A percentile compares a stretch with the other conserved stretches of the same genome.
These are phyloP conservation scores for Onychomys leucogaster DNA, from an alignment of 2,797 vertebrate genomes.

Conservation along the genomic window DNA sequence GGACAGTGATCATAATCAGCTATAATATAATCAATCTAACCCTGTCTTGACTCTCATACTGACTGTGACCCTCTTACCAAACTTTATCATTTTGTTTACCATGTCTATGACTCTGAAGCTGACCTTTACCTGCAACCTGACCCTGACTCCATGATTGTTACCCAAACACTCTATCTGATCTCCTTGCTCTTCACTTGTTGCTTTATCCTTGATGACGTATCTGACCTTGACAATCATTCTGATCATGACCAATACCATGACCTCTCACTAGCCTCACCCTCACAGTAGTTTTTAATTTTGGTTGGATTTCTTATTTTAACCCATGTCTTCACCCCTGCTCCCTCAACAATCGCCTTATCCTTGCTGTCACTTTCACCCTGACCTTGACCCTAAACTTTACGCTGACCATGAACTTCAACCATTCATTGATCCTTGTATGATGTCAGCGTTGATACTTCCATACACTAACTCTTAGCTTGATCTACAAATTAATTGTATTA, in stretches of 20 bases:
- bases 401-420: neutral
- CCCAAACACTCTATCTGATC: neutral
- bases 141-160: neutral
- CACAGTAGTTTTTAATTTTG: neutral
- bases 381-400: neutral
- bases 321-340: neutral
- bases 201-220: neutral
- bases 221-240: neutral
- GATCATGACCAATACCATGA: no score
- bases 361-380: neutral
- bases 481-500: neutral
- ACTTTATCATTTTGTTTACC: neutral
- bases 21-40: neutral
- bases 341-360: neutral
- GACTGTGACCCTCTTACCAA: neutral
- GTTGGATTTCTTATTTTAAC: neutral
- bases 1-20: neutral
- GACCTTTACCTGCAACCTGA: neutral
- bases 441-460: neutral
- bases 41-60: neutral
- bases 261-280: neutral
- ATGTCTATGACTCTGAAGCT: neutral
- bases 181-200: neutral
- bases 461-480: neutral
- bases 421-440: neutral